A percentile compares a stretch with the other conserved stretches of the same genome.
Evolutionary conservation across 2,113 vertebrate genomes (phyloP).

Genomic region (Oriolus oriolus): DNA sequence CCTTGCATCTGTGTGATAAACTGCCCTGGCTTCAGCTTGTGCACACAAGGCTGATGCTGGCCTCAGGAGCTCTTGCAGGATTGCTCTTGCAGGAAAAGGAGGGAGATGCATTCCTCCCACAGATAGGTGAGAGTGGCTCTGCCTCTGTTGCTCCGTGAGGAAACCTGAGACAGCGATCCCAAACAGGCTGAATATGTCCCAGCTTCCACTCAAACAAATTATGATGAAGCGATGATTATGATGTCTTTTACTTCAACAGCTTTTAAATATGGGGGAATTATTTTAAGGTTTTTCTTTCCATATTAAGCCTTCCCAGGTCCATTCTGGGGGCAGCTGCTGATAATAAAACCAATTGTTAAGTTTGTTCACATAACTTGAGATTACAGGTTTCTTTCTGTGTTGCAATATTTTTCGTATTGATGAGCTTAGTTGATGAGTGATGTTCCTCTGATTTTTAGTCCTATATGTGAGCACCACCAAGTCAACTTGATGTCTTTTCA

Average conservation of each 20-base stretch:
- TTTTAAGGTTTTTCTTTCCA: not conserved
- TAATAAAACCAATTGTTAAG: not conserved
- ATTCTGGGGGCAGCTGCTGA: not conserved
- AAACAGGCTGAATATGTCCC: not conserved
- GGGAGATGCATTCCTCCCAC: accelerated
- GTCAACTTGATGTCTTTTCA: not conserved
- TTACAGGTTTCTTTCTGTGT: not conserved
- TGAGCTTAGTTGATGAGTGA: not conserved
- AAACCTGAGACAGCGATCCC: not conserved
- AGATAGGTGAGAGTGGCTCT: not conserved
- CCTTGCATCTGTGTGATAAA: too few relatives aligned
- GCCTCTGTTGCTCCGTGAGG: not conserved
- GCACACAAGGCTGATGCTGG: accelerated
- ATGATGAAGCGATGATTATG: too few relatives aligned
- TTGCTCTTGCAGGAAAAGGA: not conserved
- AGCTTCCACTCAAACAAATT: not conserved
- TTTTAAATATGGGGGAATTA: not conserved
- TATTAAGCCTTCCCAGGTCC: not conserved
- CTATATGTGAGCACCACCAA: not conserved
- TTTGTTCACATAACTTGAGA: not conserved
- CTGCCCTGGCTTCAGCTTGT: not conserved
- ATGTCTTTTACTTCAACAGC: not conserved
- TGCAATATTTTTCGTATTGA: not conserved
- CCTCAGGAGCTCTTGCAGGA: accelerated
- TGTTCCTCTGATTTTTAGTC: not conserved